Percentiles rank a stretch among this genome's conserved stretches.
Evolutionary conservation across 2,113 vertebrate genomes (phyloP).

Genomic region (Rhinogobius similis): DNA sequence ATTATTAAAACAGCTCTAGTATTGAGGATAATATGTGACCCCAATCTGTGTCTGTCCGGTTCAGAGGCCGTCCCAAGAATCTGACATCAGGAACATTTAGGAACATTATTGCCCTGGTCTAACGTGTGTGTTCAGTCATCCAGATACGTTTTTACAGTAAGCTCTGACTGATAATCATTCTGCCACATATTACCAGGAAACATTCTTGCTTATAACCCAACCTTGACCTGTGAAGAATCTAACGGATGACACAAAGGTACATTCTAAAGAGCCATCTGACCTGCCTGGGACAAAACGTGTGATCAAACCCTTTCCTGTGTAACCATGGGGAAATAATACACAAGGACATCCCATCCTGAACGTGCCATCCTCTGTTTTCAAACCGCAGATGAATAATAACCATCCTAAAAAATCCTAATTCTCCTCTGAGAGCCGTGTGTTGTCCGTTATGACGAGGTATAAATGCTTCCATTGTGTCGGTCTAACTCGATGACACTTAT

Average conservation of each 20-base stretch:
- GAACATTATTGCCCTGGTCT: too few relatives aligned
- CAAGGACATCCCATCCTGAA: slow-evolving; percentile 21
- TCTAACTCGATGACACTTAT: slow-evolving; percentile 22
- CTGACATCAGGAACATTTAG: too few relatives aligned
- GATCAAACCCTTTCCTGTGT: neutral
- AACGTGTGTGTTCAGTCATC: too few relatives aligned
- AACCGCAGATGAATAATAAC: slow-evolving; percentile 23
- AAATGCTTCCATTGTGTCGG: slow-evolving; percentile 28
- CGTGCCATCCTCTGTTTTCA: slow-evolving; percentile 18
- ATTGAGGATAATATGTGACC: too few relatives aligned
- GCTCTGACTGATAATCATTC: neutral
- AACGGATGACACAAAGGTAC: neutral
- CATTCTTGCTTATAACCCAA: neutral
- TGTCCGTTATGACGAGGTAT: slow-evolving; percentile 4
- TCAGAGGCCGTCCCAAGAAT: too few relatives aligned
- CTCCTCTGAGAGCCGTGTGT: slow-evolving; percentile 10
- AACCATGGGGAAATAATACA: neutral
- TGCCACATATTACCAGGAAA: too few relatives aligned
- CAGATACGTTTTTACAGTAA: too few relatives aligned
- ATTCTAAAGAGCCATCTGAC: neutral
- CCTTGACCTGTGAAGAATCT: neutral
- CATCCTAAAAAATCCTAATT: neutral
- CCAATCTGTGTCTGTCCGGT: too few relatives aligned
- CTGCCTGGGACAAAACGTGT: too few relatives aligned
- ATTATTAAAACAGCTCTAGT: too few relatives aligned